Evolutionary conservation across 2,888 invertebrate species (phyloP).

Genomic region (Sisyra nigra): DNA sequence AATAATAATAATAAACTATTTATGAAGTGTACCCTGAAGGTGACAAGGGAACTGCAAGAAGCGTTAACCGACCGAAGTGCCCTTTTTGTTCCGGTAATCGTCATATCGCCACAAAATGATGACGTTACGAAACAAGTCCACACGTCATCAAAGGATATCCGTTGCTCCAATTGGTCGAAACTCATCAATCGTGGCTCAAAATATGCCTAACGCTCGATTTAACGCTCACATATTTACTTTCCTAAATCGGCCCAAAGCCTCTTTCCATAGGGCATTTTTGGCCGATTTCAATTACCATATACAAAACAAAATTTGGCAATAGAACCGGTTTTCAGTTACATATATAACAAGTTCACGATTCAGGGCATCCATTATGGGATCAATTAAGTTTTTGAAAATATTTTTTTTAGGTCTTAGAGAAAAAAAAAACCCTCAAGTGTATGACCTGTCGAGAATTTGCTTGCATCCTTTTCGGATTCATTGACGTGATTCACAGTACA

Average conservation of each 20-base stretch:
- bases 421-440: no score
- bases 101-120: constrained; percentile 9
- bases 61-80: constrained; percentile 9
- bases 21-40: constrained; percentile 8
- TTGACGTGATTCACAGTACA: no score
- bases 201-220: not conserved
- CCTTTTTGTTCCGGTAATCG: constrained; percentile 9
- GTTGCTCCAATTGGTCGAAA: constrained; percentile 4
- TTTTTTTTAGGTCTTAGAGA: not conserved
- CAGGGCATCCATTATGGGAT: not conserved
- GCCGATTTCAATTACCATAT: not conserved
- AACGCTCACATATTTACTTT: not conserved
- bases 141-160: constrained; percentile 7
- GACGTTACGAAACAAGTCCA: constrained; percentile 9
- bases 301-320: not conserved
- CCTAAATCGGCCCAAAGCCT: no score
- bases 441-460: no score
- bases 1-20: constrained; percentile 5
- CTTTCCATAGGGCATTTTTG: no score
- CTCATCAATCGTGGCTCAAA: not conserved
- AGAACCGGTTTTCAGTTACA: constrained; percentile 1
- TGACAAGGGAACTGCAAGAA: constrained; percentile 8
- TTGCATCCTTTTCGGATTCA: no score
- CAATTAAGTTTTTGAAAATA: not conserved
- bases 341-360: not conserved